Percentiles rank a stretch among this genome's conserved stretches.
These are phyloP conservation scores for Echeneis naucrates DNA, from an alignment of 2,797 vertebrate genomes.

Conservation along the genomic window DNA sequence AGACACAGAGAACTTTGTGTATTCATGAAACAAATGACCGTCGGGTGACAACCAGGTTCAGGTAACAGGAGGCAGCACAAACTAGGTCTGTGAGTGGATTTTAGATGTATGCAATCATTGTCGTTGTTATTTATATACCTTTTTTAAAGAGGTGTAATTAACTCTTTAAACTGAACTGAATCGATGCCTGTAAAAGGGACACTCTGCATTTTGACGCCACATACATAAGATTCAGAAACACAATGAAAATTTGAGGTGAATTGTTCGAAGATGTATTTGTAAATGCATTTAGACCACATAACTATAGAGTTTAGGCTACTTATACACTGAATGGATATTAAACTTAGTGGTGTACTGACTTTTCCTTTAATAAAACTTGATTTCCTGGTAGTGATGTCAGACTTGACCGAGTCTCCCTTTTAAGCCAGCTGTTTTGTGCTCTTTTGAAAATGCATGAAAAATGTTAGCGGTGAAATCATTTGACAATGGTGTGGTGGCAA, in stretches of 20 bases:
- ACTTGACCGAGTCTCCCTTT: conserved; percentile 62
- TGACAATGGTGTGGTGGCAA: conserved; percentile 65
- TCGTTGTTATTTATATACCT: conserved; percentile 79
- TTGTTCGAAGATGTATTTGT: conserved; percentile 1
- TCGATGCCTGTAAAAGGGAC: conserved; percentile 60
- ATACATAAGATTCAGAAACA: not conserved
- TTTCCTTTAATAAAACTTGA: conserved; percentile 11
- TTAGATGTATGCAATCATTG: conserved; percentile 76
- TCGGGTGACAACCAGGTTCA: not conserved
- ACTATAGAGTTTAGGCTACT: conserved; percentile 10
- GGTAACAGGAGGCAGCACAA: conserved; percentile 46
- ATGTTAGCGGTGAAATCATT: conserved; percentile 69
- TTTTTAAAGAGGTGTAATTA: conserved; percentile 77
- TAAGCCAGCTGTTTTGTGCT: conserved; percentile 69
- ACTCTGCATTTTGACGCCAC: conserved; percentile 64
- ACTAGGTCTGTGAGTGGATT: conserved; percentile 54
- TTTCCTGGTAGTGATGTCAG: conserved; percentile 57
- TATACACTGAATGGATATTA: conserved; percentile 10
- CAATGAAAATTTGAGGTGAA: not conserved
- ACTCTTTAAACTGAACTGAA: conserved; percentile 67
- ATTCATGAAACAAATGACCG: not conserved
- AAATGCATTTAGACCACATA: not conserved
- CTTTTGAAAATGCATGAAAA: conserved; percentile 77
- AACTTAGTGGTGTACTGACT: not conserved
- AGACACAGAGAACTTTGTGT: not conserved